phyloP scores from a whole-genome alignment of 2,797 vertebrate species.

The Sibirionetta formosa region DNA sequence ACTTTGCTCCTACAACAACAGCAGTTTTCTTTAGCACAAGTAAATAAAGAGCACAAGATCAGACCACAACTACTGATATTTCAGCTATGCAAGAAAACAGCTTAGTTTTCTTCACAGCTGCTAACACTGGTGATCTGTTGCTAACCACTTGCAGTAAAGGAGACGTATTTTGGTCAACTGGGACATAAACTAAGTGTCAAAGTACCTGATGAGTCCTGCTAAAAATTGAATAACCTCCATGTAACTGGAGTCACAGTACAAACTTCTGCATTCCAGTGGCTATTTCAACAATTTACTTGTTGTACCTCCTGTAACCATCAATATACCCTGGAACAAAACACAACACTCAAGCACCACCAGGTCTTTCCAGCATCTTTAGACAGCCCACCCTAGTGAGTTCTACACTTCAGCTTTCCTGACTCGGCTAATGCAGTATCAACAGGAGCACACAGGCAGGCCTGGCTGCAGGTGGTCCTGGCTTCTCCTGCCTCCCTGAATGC shows the following conservation, averaged over 20 bases:
- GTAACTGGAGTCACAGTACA: not conserved
- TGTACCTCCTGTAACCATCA: not conserved
- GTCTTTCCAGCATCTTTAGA: not conserved
- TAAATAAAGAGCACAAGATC: not conserved
- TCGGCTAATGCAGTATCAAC: fast-evolving
- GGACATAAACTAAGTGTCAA: not conserved
- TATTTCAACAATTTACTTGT: not conserved
- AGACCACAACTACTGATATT: not conserved
- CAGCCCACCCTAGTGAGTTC: not conserved
- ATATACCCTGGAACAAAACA: not conserved
- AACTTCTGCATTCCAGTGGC: not conserved
- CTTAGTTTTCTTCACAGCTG: not conserved
- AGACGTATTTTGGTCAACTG: not conserved
- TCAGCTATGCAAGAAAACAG: not conserved
- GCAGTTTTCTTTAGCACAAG: not conserved
- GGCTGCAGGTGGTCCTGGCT: not conserved
- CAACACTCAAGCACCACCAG: not conserved
- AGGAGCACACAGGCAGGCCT: fast-evolving
- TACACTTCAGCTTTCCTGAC: not conserved
- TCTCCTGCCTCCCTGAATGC: not conserved
- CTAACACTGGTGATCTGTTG: not conserved
- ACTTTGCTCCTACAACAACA: not conserved
- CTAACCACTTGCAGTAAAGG: not conserved
- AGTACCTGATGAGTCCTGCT: not conserved
- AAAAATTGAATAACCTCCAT: not conserved